A percentile compares a stretch with the other conserved stretches of the same genome.
These are phyloP conservation scores for Pipra filicauda DNA, from an alignment of 2,113 vertebrate genomes.

Conservation along the genomic window DNA sequence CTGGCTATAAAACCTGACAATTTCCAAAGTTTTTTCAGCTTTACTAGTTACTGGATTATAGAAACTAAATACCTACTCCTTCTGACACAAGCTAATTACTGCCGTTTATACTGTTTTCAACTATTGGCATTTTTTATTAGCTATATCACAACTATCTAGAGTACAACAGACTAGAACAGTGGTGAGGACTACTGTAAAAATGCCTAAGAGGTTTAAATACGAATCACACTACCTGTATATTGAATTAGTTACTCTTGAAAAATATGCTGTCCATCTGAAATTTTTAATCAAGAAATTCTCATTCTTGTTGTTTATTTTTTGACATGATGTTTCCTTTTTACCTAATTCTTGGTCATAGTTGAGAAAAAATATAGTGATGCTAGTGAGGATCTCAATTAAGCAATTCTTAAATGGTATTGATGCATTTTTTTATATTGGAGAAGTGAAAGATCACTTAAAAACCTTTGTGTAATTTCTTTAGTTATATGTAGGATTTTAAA, in stretches of 20 bases:
- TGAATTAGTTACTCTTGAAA: not conserved
- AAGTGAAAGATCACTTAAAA: not conserved
- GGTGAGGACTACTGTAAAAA: not conserved
- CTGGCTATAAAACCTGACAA: not conserved
- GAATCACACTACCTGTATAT: not conserved
- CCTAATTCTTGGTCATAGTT: not conserved
- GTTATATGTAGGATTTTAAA: not conserved
- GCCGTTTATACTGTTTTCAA: not conserved
- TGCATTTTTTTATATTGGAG: not conserved
- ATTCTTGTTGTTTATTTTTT: not conserved
- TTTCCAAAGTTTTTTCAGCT: not conserved
- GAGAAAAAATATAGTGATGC: not conserved
- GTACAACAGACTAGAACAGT: not conserved
- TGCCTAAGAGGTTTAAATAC: not conserved
- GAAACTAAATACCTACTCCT: not conserved
- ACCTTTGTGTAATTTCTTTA: not conserved
- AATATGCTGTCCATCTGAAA: not conserved
- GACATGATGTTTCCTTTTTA: not conserved
- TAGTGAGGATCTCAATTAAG: not conserved
- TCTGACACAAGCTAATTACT: not conserved
- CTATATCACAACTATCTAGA: not conserved
- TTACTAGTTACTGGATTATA: not conserved
- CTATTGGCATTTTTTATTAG: not conserved
- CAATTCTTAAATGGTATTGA: not conserved
- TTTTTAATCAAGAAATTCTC: not conserved